These are phyloP conservation scores for Plemyria rubiginata DNA, from an alignment of 2,888 invertebrate species.

Conservation along the genomic window DNA sequence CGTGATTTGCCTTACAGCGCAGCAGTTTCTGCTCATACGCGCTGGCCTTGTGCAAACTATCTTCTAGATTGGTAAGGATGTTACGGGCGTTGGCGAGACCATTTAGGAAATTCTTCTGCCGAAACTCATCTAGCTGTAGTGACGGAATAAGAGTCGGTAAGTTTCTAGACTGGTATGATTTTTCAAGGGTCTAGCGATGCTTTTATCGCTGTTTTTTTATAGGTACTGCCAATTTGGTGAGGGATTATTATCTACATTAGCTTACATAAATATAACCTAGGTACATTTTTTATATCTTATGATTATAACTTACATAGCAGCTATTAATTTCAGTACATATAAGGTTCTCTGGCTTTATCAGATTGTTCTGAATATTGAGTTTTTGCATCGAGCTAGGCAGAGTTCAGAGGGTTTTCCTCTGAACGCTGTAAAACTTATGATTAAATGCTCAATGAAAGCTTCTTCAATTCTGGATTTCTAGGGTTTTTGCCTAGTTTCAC, in stretches of 20 bases:
- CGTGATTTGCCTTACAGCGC: constrained; percentile 60
- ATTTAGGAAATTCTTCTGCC: constrained; percentile 57
- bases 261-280: too few species aligned
- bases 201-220: neutral
- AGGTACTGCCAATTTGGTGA: too few species aligned
- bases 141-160: neutral
- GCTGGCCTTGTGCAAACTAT: constrained; percentile 62
- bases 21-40: constrained; percentile 64
- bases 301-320: constrained; percentile 49
- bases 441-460: too few species aligned
- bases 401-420: constrained; percentile 5
- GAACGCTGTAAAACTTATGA: neutral
- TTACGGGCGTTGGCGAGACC: constrained; percentile 65
- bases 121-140: constrained; percentile 41
- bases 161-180: neutral
- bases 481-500: neutral
- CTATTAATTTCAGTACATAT: constrained; percentile 55
- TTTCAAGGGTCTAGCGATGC: neutral
- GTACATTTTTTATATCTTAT: too few species aligned
- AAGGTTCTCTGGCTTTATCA: constrained; percentile 49
- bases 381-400: constrained; percentile 34
- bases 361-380: constrained; percentile 43
- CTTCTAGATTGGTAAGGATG: constrained; percentile 61
- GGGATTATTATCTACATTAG: too few species aligned
- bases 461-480: neutral